Conservation (phyloP, 2,113 vertebrate species). For the Megaleporinus macrocephalus region DNA sequence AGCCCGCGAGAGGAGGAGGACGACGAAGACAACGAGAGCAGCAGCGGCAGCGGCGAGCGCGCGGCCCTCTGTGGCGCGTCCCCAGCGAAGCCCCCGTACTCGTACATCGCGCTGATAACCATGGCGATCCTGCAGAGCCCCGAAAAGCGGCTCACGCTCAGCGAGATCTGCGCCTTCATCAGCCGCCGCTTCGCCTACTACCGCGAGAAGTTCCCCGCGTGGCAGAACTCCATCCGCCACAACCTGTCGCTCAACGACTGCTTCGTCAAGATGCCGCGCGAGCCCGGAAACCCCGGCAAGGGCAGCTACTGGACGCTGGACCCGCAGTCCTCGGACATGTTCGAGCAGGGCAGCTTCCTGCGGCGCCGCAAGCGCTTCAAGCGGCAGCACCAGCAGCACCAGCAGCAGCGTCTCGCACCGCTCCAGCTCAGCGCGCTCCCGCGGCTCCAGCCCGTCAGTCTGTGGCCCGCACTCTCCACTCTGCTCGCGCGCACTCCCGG, state of each 20-base stretch:
- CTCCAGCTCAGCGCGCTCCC: slow-evolving; percentile 54
- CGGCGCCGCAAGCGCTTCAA: slow-evolving; percentile 80
- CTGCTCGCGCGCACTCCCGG: slow-evolving; percentile 61
- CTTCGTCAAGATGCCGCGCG: slow-evolving; percentile 79
- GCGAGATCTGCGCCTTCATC: slow-evolving; percentile 81
- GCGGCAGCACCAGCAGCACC: slow-evolving; percentile 58
- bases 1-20: slow-evolving; percentile 16
- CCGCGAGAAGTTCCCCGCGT: slow-evolving; percentile 76
- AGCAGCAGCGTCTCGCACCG: not conserved
- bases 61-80: slow-evolving; percentile 26
- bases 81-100: slow-evolving; percentile 78
- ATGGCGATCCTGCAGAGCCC: slow-evolving; percentile 83
- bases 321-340: slow-evolving; percentile 80
- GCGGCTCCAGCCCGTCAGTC: slow-evolving; percentile 44
- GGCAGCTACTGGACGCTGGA: slow-evolving; percentile 83
- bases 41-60: not conserved
- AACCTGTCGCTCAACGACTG: slow-evolving; percentile 82
- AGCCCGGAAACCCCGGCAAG: slow-evolving; percentile 78
- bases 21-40: not conserved
- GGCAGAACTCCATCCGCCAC: slow-evolving; percentile 82
- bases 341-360: slow-evolving; percentile 80
- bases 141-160: slow-evolving; percentile 77
- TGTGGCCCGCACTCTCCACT: slow-evolving; percentile 71
- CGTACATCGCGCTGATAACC: slow-evolving; percentile 82
- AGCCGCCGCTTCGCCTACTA: slow-evolving; percentile 75